phyloP scores from a whole-genome alignment of 2,113 vertebrate species.

The Daphoenositta chrysoptera region DNA sequence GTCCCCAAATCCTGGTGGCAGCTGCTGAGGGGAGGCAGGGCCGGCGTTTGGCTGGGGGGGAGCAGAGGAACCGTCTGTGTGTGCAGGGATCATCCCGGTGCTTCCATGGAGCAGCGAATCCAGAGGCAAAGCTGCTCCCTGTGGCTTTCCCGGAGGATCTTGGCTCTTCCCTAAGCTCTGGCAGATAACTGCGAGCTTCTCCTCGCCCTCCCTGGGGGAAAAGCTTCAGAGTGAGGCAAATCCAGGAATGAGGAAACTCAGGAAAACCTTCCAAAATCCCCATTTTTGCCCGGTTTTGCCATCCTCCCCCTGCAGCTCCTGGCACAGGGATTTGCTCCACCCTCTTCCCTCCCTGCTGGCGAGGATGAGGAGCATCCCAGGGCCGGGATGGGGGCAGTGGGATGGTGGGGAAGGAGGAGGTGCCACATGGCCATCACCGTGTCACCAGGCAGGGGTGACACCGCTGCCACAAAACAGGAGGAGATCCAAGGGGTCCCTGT shows the following conservation, averaged over 20 bases:
- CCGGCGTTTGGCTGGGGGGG: not conserved
- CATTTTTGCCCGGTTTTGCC: rapidly evolving
- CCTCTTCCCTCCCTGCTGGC: not conserved
- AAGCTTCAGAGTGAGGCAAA: rapidly evolving
- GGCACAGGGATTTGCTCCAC: not conserved
- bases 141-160: not conserved
- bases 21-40: rapidly evolving
- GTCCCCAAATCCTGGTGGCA: not conserved
- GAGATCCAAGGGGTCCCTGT: rapidly evolving
- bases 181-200: not conserved
- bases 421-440: rapidly evolving
- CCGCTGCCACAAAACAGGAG: rapidly evolving
- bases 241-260: not conserved
- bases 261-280: not conserved
- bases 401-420: not conserved
- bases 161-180: not conserved
- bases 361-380: not conserved
- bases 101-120: not conserved
- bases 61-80: not conserved
- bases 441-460: not conserved
- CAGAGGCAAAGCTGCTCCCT: not conserved
- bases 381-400: rapidly evolving
- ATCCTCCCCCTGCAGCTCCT: rapidly evolving
- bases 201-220: not conserved
- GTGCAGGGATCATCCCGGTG: rapidly evolving